These are phyloP conservation scores for Heloderma charlesbogerti DNA, from an alignment of 2,113 vertebrate species.

Conservation along the genomic window DNA sequence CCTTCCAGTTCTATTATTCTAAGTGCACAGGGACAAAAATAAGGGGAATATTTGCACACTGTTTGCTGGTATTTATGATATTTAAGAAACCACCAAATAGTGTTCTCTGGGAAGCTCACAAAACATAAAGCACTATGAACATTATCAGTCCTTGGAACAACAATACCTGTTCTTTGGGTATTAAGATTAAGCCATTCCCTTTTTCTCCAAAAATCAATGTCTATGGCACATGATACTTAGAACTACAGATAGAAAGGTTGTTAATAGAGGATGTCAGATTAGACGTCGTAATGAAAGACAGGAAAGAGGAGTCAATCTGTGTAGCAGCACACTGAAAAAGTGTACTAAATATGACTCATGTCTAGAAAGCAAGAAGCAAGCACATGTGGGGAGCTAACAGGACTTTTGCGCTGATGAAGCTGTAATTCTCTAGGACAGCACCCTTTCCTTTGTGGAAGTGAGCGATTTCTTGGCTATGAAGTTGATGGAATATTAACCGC, in stretches of 20 bases:
- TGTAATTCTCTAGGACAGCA: conserved; percentile 42
- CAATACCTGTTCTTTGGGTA: not conserved
- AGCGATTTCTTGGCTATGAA: too few relatives aligned
- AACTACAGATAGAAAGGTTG: not conserved
- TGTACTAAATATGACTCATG: not conserved
- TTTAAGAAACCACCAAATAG: not conserved
- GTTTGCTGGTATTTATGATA: not conserved
- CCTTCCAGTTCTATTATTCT: too few relatives aligned
- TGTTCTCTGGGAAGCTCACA: not conserved
- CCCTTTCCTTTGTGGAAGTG: conserved; percentile 54
- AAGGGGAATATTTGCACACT: not conserved
- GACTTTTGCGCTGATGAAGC: conserved; percentile 45
- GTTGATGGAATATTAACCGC: conserved; percentile 57
- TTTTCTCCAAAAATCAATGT: not conserved
- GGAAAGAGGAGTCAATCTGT: conserved; percentile 17
- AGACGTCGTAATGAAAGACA: not conserved
- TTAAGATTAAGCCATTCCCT: fast-evolving
- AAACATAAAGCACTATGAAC: not conserved
- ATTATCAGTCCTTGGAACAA: fast-evolving
- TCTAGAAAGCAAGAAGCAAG: not conserved
- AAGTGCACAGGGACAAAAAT: not conserved
- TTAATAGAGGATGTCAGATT: not conserved
- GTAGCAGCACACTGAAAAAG: not conserved
- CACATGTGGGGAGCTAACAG: conserved; percentile 31
- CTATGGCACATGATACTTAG: not conserved